A percentile compares a stretch with the other conserved stretches of the same genome.
These are phyloP conservation scores for Podiceps cristatus DNA, from an alignment of 2,113 vertebrate genomes.

Conservation along the genomic window DNA sequence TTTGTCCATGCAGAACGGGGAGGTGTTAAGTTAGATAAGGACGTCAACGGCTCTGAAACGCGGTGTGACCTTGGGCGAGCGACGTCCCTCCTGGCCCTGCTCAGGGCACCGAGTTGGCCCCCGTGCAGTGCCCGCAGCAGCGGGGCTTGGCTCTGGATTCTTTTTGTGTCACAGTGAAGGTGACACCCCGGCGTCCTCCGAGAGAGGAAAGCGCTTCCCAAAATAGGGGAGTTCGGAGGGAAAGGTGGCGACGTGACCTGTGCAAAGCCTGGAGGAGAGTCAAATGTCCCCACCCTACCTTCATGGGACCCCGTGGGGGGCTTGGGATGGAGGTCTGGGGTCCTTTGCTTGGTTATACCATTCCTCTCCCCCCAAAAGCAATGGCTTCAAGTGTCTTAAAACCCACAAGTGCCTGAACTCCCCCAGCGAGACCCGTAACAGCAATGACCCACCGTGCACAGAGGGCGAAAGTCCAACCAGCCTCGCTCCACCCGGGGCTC, in stretches of 20 bases:
- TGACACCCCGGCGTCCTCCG: neutral
- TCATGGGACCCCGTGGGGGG: neutral
- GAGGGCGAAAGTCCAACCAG: neutral
- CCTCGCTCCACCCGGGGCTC: accelerated
- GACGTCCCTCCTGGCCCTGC: neutral
- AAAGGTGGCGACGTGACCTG: neutral
- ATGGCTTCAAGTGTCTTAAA: neutral
- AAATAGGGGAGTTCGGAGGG: neutral
- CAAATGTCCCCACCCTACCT: neutral
- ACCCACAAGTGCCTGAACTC: neutral
- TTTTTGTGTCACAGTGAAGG: neutral
- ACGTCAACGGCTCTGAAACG: neutral
- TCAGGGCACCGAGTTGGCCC: neutral
- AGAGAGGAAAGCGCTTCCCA: neutral
- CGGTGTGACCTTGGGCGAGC: neutral
- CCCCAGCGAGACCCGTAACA: neutral
- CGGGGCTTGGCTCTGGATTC: neutral
- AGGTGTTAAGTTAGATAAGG: neutral
- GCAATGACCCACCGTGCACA: accelerated
- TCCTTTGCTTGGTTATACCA: neutral
- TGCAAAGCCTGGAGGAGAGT: too few species aligned
- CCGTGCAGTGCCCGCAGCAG: neutral
- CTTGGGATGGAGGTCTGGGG: neutral
- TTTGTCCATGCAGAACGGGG: neutral
- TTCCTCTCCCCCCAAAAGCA: neutral